Evolutionary conservation across 2,888 invertebrate genomes (phyloP).

Genomic region (Peribatodes rhomboidaria): DNA sequence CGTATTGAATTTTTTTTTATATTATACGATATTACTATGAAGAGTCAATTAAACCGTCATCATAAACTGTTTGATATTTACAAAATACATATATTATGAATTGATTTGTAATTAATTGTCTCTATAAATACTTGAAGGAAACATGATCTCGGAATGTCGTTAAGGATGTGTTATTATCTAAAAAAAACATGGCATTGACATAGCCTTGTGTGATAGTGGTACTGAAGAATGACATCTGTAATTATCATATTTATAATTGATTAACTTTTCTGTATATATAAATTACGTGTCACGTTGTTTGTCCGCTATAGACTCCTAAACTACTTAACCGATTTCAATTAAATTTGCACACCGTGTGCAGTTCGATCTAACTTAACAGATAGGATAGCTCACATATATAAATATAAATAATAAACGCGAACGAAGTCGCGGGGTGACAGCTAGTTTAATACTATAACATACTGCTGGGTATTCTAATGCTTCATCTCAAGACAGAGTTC

Average conservation of each 20-base stretch:
- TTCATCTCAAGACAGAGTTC: slow-evolving; percentile 28
- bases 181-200: slow-evolving; percentile 38
- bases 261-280: slow-evolving; percentile 12
- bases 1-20: slow-evolving; percentile 9
- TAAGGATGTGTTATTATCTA: slow-evolving; percentile 39
- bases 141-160: slow-evolving; percentile 37
- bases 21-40: slow-evolving; percentile 2
- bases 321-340: too few relatives aligned
- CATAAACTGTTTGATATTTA: slow-evolving; percentile 20
- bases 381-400: too few relatives aligned
- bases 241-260: slow-evolving; percentile 4
- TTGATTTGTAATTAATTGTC: slow-evolving; percentile 20
- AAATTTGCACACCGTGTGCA: too few relatives aligned
- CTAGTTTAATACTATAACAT: slow-evolving; percentile 1
- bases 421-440: too few relatives aligned
- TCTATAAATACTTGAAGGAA: slow-evolving; percentile 31
- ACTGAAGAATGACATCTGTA: slow-evolving; percentile 1
- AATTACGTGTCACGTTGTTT: too few relatives aligned
- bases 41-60: slow-evolving; percentile 15
- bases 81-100: slow-evolving; percentile 24
- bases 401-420: too few relatives aligned
- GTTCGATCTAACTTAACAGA: too few relatives aligned
- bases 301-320: too few relatives aligned
- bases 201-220: slow-evolving; percentile 32
- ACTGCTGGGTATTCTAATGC: slow-evolving; percentile 8